Evolutionary conservation across 1,140 invertebrate genomes (phyloP), one percentile per base, ranked within the genome.

Genomic region (Chionoecetes opilio): DNA sequence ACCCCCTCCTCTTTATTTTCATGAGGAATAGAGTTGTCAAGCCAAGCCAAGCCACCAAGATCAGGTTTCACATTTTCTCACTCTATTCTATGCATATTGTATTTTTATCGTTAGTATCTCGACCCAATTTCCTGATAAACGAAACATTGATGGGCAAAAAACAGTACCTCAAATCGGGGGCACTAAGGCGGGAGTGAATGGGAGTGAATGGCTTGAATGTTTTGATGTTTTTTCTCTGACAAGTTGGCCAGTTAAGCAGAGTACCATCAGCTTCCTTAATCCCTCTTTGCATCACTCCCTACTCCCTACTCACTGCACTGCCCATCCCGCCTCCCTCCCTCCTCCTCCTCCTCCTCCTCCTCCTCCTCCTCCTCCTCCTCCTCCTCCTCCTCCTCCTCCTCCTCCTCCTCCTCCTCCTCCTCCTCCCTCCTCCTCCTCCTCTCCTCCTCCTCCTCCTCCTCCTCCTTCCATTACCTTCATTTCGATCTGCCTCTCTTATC

Each of bases 201-300:
- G 63, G 1, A 6, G 46, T 26, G 5, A 75, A 75, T n/a, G n/a
- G n/a, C n/a, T n/a, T n/a, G n/a, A n/a, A n/a, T n/a, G n/a, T n/a
- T n/a, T n/a, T n/a, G n/a, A n/a, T n/a, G 63, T 5, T 75, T 75
- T 75, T 75, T 75, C 63, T 75, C 21, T 26, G 11, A 26, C 63
- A 75, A 75, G 63, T n/a, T 75, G 21, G 21, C 63, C 63, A 26
- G 63, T 75, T 75, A 75, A 75, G 63, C n/a, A n/a, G 63, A 75
- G 21, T 75, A 75, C n/a, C 63, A 5, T 75, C 63, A n/a, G 63
- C 21, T 6, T 75, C 21, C 63, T n/a, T 75, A 75, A 75, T 75
- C 63, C 63, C 63, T n/a, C 63, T 5, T 75, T 75, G 63, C 63
- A 75, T 75, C 63, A 75, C 63, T 75, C 63, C 89, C 46, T 89